Evolutionary conservation across 2,888 invertebrate species (phyloP), one percentile per base, ranked within the genome.

Genomic region (Pharmacophagus antenor): DNA sequence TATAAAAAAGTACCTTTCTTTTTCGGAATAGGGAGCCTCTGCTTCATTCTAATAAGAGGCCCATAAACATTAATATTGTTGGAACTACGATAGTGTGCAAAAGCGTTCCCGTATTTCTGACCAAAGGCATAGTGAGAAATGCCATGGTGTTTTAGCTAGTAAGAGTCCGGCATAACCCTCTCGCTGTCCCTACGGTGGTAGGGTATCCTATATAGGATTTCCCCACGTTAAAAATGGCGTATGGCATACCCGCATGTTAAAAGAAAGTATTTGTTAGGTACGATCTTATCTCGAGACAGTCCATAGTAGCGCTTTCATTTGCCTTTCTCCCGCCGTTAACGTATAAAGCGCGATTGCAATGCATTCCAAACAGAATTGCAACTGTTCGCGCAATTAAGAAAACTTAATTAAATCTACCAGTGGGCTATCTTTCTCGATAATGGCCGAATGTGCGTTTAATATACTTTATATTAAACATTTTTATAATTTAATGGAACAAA

Each of bases 291-390:
- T 46, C 12, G 8, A 46, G 21, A 21, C 46, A 20, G 20, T 21
- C 18, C 4, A 21, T 18, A 21, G 46, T 21, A 21, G 46, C 46
- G 17, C 21, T 46, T 46, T 46, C 46, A 46, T 46, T 46, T 46
- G 46, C 46, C 20, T 46, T 46, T 42, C 46, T 2, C 27, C 23
- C 18, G 20, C 25, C 23, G 44, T 23, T 20, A 18, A 42, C 53
- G 23, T 23, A 15, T 25, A 44, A 42, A 49, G 49, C 17, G 44
- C 53, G 25, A 54, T 54, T 23, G 44, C 31, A 42, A 54, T 44
- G 44, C 53, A 54, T 54, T 54, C 53, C 53, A 44, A 54, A 44
- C 53, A 54, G 53, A 54, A 54, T 44, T 54, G 53, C 53, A 54
- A 54, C 42, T 44, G 44, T 42, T 44, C 15, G 18, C 42, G 44